Evolutionary conservation across 2,888 invertebrate genomes (phyloP).

Genomic region (Empis stercorea): DNA sequence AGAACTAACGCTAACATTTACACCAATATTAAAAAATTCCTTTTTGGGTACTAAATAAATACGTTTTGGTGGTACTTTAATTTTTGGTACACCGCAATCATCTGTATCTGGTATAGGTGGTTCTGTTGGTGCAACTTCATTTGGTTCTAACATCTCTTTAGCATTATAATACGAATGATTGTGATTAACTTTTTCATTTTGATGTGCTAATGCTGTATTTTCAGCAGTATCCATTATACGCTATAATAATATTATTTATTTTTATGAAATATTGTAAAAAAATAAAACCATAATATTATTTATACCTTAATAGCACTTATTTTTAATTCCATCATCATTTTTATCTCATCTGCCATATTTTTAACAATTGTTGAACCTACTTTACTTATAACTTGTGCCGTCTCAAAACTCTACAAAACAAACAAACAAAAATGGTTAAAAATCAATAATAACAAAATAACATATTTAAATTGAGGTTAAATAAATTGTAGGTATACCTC

Average conservation of each 20-base stretch:
- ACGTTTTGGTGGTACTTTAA: slow-evolving; percentile 44
- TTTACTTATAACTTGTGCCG: slow-evolving; percentile 58
- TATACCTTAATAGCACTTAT: slow-evolving; percentile 70
- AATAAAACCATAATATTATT: background rate
- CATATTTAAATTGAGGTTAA: too few species aligned
- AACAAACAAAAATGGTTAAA: slow-evolving; percentile 1
- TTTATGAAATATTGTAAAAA: too few species aligned
- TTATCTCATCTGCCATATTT: slow-evolving; percentile 72
- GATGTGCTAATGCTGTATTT: slow-evolving; percentile 56
- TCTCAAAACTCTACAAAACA: slow-evolving; percentile 57
- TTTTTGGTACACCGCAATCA: slow-evolving; percentile 45
- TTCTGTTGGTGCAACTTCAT: slow-evolving; percentile 39
- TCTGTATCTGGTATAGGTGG: slow-evolving; percentile 37
- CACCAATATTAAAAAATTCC: slow-evolving; percentile 65
- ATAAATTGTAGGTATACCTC: slow-evolving; percentile 39
- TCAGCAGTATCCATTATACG: slow-evolving; percentile 83
- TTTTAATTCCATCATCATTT: slow-evolving; percentile 78
- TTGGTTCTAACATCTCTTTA: slow-evolving; percentile 52
- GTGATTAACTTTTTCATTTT: slow-evolving; percentile 41
- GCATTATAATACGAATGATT: slow-evolving; percentile 57
- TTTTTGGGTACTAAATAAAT: slow-evolving; percentile 53
- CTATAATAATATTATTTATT: slow-evolving; percentile 28
- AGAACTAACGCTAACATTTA: slow-evolving; percentile 69
- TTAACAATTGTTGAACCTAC: slow-evolving; percentile 67
- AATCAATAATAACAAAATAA: background rate